Percentiles rank a stretch among this genome's conserved stretches.
phyloP scores from a whole-genome alignment of 2,113 vertebrate genomes.

The Chlamydotis undulata region DNA sequence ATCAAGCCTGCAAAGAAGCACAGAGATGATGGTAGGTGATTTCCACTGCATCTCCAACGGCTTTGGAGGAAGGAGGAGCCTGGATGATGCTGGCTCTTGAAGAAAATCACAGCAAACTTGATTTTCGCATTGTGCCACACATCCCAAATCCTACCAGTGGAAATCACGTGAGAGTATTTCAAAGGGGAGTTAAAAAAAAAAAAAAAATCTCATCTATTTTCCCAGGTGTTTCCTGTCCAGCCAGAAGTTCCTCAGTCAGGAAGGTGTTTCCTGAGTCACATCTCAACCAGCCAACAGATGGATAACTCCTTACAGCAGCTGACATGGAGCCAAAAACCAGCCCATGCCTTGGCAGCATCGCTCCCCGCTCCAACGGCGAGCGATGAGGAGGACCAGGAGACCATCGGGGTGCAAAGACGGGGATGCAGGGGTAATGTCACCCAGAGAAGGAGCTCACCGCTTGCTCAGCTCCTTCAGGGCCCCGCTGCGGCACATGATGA shows the following conservation, averaged over 20 bases:
- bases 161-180: not conserved
- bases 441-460: conserved; percentile 53
- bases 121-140: not conserved
- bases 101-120: not conserved
- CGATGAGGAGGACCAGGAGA: not conserved
- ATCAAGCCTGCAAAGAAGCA: conserved; percentile 78
- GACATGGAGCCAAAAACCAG: not conserved
- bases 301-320: not conserved
- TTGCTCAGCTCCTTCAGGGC: conserved; percentile 83
- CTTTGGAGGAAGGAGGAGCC: not conserved
- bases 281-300: not conserved
- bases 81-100: not conserved
- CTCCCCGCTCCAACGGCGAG: not conserved
- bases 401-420: not conserved
- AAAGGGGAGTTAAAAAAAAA: not conserved
- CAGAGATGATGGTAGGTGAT: not conserved
- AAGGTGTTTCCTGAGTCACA: conserved; percentile 48
- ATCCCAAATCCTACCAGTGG: not conserved
- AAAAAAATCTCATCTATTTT: conserved; percentile 31
- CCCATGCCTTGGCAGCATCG: fast-evolving
- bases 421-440: not conserved
- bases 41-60: not conserved
- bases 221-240: conserved; percentile 53
- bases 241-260: not conserved
- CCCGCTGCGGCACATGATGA: conserved; percentile 88